phyloP scores from a whole-genome alignment of 2,888 invertebrate genomes.

The Teleogryllus oceanicus region DNA sequence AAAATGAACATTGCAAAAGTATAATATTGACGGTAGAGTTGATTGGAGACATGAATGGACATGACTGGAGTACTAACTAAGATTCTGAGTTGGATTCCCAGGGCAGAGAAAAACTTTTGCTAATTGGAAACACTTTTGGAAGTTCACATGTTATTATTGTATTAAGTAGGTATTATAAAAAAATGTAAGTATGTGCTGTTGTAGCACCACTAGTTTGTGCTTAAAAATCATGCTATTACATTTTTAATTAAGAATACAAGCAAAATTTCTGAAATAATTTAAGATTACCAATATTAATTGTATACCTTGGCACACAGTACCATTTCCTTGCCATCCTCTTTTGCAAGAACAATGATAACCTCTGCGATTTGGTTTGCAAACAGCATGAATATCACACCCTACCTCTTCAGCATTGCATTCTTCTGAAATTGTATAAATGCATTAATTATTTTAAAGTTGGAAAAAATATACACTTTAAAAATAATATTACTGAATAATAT shows the following conservation, averaged over 20 bases:
- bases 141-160: too few species aligned
- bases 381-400: conserved; percentile 38
- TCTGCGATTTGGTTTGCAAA: conserved; percentile 38
- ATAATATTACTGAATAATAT: background rate
- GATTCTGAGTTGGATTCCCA: too few species aligned
- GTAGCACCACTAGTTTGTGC: too few species aligned
- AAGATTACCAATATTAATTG: background rate
- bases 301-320: conserved; percentile 40
- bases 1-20: too few species aligned
- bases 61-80: too few species aligned
- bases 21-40: too few species aligned
- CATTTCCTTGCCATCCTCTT: conserved; percentile 41
- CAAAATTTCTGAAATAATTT: background rate
- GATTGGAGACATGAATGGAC: too few species aligned
- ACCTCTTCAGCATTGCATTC: conserved; percentile 38
- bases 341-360: conserved; percentile 39
- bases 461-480: background rate
- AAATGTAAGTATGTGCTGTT: too few species aligned
- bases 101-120: too few species aligned
- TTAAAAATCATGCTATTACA: too few species aligned
- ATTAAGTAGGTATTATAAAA: too few species aligned
- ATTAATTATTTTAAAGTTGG: background rate
- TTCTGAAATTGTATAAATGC: conserved; percentile 35
- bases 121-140: too few species aligned
- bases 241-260: background rate